phyloP scores from a whole-genome alignment of 2,113 vertebrate genomes.

The Xiphophorus maculatus region DNA sequence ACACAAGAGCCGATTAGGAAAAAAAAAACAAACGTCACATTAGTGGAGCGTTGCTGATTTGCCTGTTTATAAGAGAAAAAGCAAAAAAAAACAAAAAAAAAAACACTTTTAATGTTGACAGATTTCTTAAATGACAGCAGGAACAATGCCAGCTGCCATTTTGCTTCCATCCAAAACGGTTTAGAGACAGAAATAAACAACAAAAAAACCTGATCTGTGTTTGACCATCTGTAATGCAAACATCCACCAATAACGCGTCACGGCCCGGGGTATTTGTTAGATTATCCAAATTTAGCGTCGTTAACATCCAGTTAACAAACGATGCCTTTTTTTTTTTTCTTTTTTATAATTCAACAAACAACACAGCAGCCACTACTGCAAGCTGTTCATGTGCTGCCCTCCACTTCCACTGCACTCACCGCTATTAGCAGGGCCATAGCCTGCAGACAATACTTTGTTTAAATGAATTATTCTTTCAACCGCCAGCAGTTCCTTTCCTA shows the following conservation, averaged over 20 bases:
- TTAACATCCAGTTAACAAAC: not conserved
- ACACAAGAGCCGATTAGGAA: not conserved
- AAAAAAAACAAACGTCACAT: not conserved
- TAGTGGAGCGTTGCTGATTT: not conserved
- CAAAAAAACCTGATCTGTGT: not conserved
- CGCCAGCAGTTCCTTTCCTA: conserved; percentile 24
- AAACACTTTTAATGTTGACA: conserved; percentile 5
- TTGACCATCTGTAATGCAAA: conserved; percentile 1
- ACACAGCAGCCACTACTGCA: not conserved
- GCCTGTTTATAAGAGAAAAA: not conserved
- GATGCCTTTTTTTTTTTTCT: not conserved
- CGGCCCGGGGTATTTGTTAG: not conserved
- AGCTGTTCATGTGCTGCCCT: not conserved
- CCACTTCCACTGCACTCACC: not conserved
- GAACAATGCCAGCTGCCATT: not conserved
- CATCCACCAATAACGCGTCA: not conserved
- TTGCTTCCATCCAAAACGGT: not conserved
- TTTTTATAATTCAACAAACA: conserved; percentile 9
- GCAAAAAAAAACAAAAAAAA: not conserved
- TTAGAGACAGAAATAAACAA: not conserved
- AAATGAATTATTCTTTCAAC: conserved; percentile 51
- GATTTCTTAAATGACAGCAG: conserved; percentile 4
- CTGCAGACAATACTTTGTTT: conserved; percentile 34
- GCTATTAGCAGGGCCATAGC: conserved; percentile 28
- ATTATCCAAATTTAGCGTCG: not conserved